These are phyloP conservation scores for Bubo blakistoni DNA, from an alignment of 2,113 vertebrate genomes.

Conservation along the genomic window DNA sequence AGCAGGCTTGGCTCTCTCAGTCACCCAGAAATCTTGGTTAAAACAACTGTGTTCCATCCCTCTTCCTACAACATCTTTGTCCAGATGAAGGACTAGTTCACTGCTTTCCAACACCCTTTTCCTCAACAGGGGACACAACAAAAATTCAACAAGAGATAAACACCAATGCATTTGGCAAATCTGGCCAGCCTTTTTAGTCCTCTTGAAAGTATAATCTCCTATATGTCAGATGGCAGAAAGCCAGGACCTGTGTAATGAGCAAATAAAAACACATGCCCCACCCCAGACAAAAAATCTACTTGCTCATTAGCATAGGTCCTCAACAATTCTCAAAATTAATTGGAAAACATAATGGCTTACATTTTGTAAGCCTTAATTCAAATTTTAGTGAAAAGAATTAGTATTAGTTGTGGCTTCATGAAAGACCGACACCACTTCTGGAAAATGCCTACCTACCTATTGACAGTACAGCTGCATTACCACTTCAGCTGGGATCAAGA, in stretches of 20 bases:
- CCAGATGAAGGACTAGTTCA: background rate
- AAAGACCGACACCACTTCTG: background rate
- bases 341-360: background rate
- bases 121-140: background rate
- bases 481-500: background rate
- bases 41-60: accelerated
- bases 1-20: background rate
- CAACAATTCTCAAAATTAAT: background rate
- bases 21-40: background rate
- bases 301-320: background rate
- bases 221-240: background rate
- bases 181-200: background rate
- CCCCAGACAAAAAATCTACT: background rate
- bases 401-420: background rate
- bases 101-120: background rate
- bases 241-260: background rate
- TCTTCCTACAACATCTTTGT: accelerated
- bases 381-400: background rate
- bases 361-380: background rate
- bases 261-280: background rate
- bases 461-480: background rate
- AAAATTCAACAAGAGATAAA: background rate
- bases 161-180: background rate
- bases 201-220: background rate
- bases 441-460: background rate